Base-by-base conservation (phyloP, 1,140 invertebrate species). In the Meloidogyne floridensis region DNA sequence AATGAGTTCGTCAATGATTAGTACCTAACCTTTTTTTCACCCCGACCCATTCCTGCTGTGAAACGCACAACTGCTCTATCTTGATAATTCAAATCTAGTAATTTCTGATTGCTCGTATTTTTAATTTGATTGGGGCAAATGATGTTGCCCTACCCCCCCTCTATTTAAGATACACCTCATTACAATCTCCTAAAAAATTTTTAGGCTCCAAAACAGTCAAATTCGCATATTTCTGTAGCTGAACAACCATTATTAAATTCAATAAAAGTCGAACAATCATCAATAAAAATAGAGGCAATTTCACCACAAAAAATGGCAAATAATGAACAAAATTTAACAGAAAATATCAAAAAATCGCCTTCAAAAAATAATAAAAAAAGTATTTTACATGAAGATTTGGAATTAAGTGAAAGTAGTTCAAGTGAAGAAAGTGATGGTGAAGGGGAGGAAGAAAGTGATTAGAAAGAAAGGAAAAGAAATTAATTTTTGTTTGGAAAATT, bases 381-480 rank as follows among this genome's bases (percentile, higher is more conserved):
- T 72, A 79, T 79, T 79, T 79, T 79, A 18, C 53, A 54, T 20
- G 77, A 79, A 18, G 77, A 79, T 51, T 79, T 79, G 20, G 65
- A 79, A 69, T 69, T 79, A 72, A 79, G 77, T 51, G 77, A 79
- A 69, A 79, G 77, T 53, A 79, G 77, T 47, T 71, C 59, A 32
- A 32, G 32, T 32, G 32, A 32, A 32, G 32, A 32, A 2, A 42
- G 75, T 65, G 5, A 6, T n/a, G 3, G 75, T 65, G 20, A 51
- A 51, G 10, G 43, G 15, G 18, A 10, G 2, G 11, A 53, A 3
- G 65, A 65, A 18, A 43, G 18, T 47, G 76, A 43, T 11, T 51
- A 53, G 32, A 56, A 65, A 32, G 4, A 42, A 59, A 43, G 43
- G 10, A 77, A 32, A 32, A 32, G 32, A 32, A 32, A 32, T 32